Conservation (phyloP, 2,113 vertebrate species). For the Aspiorhynchus laticeps region DNA sequence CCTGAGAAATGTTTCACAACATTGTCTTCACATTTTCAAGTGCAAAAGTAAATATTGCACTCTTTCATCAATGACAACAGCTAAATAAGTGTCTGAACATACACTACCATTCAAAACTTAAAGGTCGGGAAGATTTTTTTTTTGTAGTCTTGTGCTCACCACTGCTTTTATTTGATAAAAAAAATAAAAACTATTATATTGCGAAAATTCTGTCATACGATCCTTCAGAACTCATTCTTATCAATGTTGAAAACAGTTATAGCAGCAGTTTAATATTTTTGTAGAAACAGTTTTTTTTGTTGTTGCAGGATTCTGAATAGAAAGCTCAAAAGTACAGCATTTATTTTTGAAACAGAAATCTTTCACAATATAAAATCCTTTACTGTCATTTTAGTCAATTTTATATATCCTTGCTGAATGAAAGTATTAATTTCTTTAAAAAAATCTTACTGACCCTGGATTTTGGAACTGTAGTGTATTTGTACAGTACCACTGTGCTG, state of each 20-base stretch:
- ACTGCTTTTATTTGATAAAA: not conserved
- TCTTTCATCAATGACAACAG: conserved; percentile 26
- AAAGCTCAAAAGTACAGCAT: not conserved
- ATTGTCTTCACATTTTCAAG: conserved; percentile 28
- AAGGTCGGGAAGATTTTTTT: not conserved
- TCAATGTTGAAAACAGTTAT: not conserved
- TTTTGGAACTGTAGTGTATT: not conserved
- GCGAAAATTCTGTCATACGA: not conserved
- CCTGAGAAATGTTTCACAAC: conserved; percentile 62
- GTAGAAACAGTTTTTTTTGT: not conserved
- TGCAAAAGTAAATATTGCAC: conserved; percentile 51
- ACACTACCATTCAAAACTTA: conserved; percentile 16
- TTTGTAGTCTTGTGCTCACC: not conserved
- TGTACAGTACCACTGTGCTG: not conserved
- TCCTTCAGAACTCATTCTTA: not conserved
- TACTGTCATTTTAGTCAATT: not conserved
- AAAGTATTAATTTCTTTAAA: not conserved
- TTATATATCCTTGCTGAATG: not conserved
- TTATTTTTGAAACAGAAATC: not conserved
- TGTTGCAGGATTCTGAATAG: not conserved
- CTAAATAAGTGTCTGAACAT: not conserved
- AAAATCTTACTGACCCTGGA: not conserved
- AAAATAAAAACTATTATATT: not conserved
- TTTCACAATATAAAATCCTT: not conserved
- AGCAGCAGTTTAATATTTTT: not conserved